These are phyloP conservation scores for Brachyptera putata DNA, from an alignment of 2,888 invertebrate species.

Conservation along the genomic window DNA sequence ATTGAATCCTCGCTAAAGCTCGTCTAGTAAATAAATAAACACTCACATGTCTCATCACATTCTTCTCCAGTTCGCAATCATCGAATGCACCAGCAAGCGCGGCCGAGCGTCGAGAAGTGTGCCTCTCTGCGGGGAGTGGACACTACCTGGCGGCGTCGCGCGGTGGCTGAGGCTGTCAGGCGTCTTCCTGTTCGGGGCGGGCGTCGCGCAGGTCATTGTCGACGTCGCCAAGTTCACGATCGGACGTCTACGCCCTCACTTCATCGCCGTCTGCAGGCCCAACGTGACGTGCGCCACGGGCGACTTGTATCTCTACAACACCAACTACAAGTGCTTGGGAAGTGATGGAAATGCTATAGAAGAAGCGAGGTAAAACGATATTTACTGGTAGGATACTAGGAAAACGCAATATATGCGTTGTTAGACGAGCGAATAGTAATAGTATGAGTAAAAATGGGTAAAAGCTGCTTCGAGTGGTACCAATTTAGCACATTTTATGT, in stretches of 20 bases:
- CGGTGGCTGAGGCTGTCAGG: background rate
- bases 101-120: background rate
- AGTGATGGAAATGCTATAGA: constrained; percentile 54
- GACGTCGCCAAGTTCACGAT: constrained; percentile 92
- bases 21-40: too few relatives aligned
- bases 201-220: constrained; percentile 73
- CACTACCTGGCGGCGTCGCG: constrained; percentile 10
- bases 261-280: constrained; percentile 83
- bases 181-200: constrained; percentile 46
- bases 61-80: background rate
- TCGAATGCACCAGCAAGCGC: background rate
- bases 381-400: too few relatives aligned
- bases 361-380: constrained; percentile 62
- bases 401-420: too few relatives aligned
- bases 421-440: too few relatives aligned
- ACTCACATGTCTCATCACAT: too few relatives aligned
- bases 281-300: constrained; percentile 43
- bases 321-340: constrained; percentile 62
- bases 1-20: too few relatives aligned
- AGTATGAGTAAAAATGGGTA: too few relatives aligned
- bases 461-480: too few relatives aligned
- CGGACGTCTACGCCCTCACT: constrained; percentile 91
- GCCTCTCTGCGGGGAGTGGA: background rate
- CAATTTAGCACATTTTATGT: too few relatives aligned
- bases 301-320: constrained; percentile 58